Conservation (phyloP, 2,113 vertebrate genomes). For the Nycticorax nycticorax region DNA sequence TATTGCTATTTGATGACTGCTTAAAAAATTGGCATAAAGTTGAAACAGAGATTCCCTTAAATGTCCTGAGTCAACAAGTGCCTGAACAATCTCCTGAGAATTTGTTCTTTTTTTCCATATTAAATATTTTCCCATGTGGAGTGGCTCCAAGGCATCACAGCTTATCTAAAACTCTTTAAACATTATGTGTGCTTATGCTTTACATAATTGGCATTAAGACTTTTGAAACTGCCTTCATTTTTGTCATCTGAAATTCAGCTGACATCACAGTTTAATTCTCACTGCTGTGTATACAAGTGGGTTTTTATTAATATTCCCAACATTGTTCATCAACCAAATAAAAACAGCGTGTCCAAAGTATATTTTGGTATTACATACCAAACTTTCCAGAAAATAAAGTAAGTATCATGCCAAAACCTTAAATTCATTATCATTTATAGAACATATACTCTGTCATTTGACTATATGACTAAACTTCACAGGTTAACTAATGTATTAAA, state of each 20-base stretch:
- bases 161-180: background rate
- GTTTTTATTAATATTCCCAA: background rate
- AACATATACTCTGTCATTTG: background rate
- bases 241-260: background rate
- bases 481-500: background rate
- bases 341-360: background rate
- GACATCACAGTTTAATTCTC: background rate
- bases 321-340: background rate
- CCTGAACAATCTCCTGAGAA: background rate
- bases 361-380: background rate
- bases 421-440: background rate
- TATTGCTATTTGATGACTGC: background rate
- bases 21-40: background rate
- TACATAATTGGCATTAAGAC: background rate
- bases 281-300: background rate
- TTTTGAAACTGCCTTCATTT: background rate
- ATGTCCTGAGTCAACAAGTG: background rate
- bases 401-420: background rate
- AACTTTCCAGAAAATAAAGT: background rate
- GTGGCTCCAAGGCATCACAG: background rate
- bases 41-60: constrained; percentile 8
- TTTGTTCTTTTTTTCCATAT: background rate
- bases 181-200: background rate
- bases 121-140: constrained; percentile 12
- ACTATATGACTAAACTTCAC: background rate